A percentile compares a stretch with the other conserved stretches of the same genome.
Conservation (phyloP, 2,113 vertebrate genomes). For the Zosterops lateralis region DNA sequence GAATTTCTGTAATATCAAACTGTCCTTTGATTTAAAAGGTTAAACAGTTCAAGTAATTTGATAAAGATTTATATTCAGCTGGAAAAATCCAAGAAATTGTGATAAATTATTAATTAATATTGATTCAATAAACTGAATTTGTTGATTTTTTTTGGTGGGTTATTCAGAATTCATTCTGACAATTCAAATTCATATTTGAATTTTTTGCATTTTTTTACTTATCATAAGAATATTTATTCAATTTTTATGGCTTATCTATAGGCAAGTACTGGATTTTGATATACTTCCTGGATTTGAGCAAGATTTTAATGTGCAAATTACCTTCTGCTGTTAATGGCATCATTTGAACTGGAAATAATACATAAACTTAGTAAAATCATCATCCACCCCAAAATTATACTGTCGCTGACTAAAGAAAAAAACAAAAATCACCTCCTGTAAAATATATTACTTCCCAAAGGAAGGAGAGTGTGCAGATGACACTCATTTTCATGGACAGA, state of each 20-base stretch:
- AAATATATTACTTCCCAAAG: not conserved
- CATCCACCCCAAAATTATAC: not conserved
- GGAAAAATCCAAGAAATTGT: not conserved
- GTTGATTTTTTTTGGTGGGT: not conserved
- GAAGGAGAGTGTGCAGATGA: not conserved
- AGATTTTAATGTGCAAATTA: not conserved
- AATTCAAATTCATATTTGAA: not conserved
- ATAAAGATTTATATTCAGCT: not conserved
- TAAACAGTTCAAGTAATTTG: not conserved
- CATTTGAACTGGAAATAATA: not conserved
- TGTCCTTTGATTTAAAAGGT: not conserved
- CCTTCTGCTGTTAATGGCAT: not conserved
- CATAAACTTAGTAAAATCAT: not conserved
- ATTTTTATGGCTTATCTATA: not conserved
- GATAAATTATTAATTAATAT: not conserved
- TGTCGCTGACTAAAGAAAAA: not conserved
- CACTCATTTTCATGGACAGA: not conserved
- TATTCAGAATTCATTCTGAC: not conserved
- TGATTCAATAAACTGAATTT: not conserved
- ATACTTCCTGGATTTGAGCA: not conserved
- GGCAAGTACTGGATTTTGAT: not conserved
- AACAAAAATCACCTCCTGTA: rapidly evolving
- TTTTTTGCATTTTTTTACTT: not conserved
- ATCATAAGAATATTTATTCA: not conserved
- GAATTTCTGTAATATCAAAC: not conserved